These are phyloP conservation scores for Saimiri boliviensis DNA, from an alignment of 2,113 vertebrate species.

Conservation along the genomic window DNA sequence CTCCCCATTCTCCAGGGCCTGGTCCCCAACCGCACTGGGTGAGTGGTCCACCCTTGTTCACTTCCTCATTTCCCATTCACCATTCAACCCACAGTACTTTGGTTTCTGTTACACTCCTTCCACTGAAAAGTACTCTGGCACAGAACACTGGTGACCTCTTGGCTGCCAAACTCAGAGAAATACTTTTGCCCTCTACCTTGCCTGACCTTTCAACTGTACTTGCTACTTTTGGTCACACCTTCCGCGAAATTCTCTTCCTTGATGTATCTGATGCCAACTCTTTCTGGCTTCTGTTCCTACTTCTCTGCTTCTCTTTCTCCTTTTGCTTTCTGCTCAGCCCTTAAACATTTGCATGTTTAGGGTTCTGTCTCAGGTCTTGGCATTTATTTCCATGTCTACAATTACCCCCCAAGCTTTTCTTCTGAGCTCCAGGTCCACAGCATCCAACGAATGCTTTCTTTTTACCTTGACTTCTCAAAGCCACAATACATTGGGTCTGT, in stretches of 20 bases:
- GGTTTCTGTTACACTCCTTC: slow-evolving; percentile 42
- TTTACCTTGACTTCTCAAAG: neutral
- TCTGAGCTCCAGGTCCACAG: neutral
- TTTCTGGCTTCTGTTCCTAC: neutral
- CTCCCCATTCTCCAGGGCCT: neutral
- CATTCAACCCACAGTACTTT: neutral
- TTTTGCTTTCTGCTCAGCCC: neutral
- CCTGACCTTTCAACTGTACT: neutral
- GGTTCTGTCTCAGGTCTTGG: neutral
- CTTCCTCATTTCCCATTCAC: slow-evolving; percentile 9
- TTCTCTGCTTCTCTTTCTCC: neutral
- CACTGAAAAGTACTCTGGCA: neutral
- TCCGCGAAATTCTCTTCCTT: neutral
- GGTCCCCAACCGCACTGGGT: neutral
- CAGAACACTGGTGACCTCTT: neutral
- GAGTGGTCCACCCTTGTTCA: neutral
- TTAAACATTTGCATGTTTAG: neutral
- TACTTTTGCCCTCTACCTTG: neutral
- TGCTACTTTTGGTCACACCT: neutral
- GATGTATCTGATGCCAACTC: neutral
- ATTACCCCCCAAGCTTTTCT: neutral
- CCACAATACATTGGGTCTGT: neutral
- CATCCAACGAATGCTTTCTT: neutral
- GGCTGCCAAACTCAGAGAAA: neutral
- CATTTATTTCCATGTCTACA: neutral